A percentile compares a stretch with the other conserved stretches of the same genome.
phyloP scores from a whole-genome alignment of 2,888 invertebrate species.

The Parnassius glacialis region DNA sequence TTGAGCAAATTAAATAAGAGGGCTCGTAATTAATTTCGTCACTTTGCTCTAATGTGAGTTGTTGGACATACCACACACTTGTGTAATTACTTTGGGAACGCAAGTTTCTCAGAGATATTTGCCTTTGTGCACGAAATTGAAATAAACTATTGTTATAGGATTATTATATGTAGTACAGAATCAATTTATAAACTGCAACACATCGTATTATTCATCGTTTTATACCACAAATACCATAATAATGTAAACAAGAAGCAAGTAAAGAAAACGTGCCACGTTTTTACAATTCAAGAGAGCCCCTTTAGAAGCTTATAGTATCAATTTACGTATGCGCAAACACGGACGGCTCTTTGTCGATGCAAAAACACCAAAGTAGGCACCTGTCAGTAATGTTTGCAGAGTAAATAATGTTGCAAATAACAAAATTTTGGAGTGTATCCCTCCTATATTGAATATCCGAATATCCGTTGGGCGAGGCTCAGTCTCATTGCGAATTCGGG shows the following conservation, averaged over 20 bases:
- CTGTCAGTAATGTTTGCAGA: conserved; percentile 59
- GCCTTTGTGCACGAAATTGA: not conserved
- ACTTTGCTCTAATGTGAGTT: conserved; percentile 16
- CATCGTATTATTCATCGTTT: not conserved
- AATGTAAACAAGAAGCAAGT: conserved; percentile 22
- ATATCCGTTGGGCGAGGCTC: conserved; percentile 35
- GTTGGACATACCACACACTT: conserved; percentile 12
- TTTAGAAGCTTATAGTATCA: conserved; percentile 43
- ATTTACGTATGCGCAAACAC: conserved; percentile 50
- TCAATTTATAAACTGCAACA: not conserved
- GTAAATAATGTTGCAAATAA: conserved; percentile 56
- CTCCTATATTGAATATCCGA: conserved; percentile 54
- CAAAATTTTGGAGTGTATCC: conserved; percentile 43
- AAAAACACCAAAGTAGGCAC: conserved; percentile 54
- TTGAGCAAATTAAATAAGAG: conserved; percentile 19
- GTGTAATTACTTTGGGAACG: conserved; percentile 5
- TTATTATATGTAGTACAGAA: not conserved
- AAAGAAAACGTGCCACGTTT: conserved; percentile 30
- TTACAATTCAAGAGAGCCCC: conserved; percentile 35
- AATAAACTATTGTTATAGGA: not conserved
- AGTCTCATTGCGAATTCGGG: conserved; percentile 70
- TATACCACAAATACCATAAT: conserved; percentile 16
- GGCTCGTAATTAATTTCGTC: conserved; percentile 11
- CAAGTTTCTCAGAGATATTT: conserved; percentile 6
- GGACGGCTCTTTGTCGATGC: conserved; percentile 50